phyloP scores from a whole-genome alignment of 2,888 invertebrate genomes.

The Myopa tessellatipennis region DNA sequence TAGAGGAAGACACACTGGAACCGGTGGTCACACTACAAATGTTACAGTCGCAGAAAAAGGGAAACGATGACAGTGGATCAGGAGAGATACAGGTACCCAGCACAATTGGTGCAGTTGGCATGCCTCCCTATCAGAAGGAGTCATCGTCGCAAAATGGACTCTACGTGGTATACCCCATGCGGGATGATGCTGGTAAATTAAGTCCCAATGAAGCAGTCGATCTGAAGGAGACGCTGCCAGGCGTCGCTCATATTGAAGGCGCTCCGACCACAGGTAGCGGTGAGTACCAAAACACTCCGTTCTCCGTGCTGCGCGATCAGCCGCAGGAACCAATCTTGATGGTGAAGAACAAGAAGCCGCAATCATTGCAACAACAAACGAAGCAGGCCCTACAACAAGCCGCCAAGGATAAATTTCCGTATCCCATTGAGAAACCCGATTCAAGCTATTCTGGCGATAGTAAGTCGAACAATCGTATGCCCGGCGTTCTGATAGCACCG shows the following conservation, averaged over 20 bases:
- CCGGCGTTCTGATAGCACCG: constrained; percentile 67
- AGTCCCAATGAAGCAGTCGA: constrained; percentile 44
- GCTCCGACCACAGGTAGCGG: constrained; percentile 51
- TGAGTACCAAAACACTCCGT: constrained; percentile 68
- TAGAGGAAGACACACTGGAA: constrained; percentile 65
- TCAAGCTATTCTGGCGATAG: constrained; percentile 62
- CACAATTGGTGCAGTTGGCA: constrained; percentile 36
- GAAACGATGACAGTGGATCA: constrained; percentile 59
- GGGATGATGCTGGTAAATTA: constrained; percentile 38
- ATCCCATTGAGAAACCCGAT: constrained; percentile 74
- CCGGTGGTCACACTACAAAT: constrained; percentile 77
- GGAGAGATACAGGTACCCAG: constrained; percentile 58
- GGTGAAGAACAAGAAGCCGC: constrained; percentile 65
- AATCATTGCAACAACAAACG: constrained; percentile 56
- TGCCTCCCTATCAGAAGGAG: constrained; percentile 40
- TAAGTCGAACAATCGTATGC: constrained; percentile 57
- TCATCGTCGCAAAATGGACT: constrained; percentile 52
- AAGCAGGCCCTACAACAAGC: constrained; percentile 48
- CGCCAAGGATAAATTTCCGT: constrained; percentile 73
- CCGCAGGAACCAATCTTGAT: constrained; percentile 69
- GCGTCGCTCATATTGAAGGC: constrained; percentile 51
- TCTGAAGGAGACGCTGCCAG: constrained; percentile 49
- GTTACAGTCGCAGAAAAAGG: constrained; percentile 72
- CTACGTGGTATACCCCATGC: constrained; percentile 58
- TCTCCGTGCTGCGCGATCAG: constrained; percentile 67